These are phyloP conservation scores for Sebastes dallii DNA, from an alignment of 2,797 vertebrate genomes.

Conservation along the genomic window DNA sequence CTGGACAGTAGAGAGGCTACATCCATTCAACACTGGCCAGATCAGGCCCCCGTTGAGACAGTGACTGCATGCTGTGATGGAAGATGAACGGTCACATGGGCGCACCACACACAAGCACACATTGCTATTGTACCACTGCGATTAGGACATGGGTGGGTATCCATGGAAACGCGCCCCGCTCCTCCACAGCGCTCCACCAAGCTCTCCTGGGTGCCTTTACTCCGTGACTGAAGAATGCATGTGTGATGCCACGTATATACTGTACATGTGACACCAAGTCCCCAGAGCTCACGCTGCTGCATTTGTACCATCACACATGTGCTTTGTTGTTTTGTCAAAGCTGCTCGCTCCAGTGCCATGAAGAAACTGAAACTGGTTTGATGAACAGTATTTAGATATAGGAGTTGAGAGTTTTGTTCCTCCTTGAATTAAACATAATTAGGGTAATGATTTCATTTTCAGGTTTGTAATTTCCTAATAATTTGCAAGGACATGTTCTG, in stretches of 20 bases:
- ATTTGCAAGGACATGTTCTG: neutral
- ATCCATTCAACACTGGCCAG: conserved; percentile 34
- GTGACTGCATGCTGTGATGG: conserved; percentile 13
- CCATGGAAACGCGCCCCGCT: conserved; percentile 40
- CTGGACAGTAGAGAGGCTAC: conserved; percentile 15
- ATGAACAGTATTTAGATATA: neutral
- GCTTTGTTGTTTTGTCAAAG: conserved; percentile 22
- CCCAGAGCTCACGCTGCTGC: conserved; percentile 7
- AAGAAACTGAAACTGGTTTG: neutral
- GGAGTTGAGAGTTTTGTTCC: neutral
- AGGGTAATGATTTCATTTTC: neutral
- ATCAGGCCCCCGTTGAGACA: conserved; percentile 2
- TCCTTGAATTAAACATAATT: neutral
- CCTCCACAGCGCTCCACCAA: neutral
- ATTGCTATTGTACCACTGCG: neutral
- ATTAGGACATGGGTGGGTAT: conserved; percentile 18
- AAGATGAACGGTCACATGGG: conserved; percentile 27
- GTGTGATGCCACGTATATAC: conserved; percentile 1
- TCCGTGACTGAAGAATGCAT: neutral
- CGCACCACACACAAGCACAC: conserved; percentile 5
- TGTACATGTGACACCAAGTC: neutral
- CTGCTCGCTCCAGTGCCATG: neutral
- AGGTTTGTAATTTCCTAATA: neutral
- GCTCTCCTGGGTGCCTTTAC: conserved; percentile 23
- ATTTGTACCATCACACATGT: neutral